Base-by-base conservation (phyloP, 2,797 vertebrate genomes). In the Neopelma chrysocephalum region DNA sequence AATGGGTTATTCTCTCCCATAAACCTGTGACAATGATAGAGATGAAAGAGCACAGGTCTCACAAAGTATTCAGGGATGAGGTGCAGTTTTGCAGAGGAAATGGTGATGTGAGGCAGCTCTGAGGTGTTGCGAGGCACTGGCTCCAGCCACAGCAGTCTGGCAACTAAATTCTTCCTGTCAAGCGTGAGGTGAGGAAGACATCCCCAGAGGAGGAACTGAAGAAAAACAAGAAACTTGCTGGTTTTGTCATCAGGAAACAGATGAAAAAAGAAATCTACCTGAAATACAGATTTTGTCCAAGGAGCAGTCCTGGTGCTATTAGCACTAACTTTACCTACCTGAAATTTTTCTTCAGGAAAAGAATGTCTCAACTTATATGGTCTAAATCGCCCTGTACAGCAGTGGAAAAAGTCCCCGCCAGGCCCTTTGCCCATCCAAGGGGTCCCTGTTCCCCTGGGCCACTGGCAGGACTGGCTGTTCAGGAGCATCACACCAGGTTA, bases 341-440 rank as follows among this genome's bases (percentile, higher is more conserved):
- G 20, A n/a, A 27, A 6, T 12, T 45, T 45, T 40, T 47, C 26
- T 7, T 1, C 3, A 4, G 32, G 15, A 3, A 47, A 36, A 40
- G 47, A 8, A 2, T 2, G 4, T 60, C 20, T 27, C 34, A 57
- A 10, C 7, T 38, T 11, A 1, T 3, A 8, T 40, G n/a, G 12
- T 66, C 53, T 76, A 61, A 40, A 71, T 70, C 45, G 6, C 15
- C 26, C 34, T 5, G 1, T 38, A 27, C 27, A 78, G 15, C 21
- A 32, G 25, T 34, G 10, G 10, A 73, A 32, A 64, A 81, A 68
- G 10, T 2, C 17, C 25, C 4, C 3, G 0, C 7, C 18, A 56
- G n/a, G 4, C 3, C 29, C 15, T 3, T 66, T 47, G 9, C 8
- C 15, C 2, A 21, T 32, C 32, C 1, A 0, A 1, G 1, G 9